These are phyloP conservation scores for Petrolisthes manimaculis DNA, from an alignment of 2,888 invertebrate genomes.

Conservation along the genomic window DNA sequence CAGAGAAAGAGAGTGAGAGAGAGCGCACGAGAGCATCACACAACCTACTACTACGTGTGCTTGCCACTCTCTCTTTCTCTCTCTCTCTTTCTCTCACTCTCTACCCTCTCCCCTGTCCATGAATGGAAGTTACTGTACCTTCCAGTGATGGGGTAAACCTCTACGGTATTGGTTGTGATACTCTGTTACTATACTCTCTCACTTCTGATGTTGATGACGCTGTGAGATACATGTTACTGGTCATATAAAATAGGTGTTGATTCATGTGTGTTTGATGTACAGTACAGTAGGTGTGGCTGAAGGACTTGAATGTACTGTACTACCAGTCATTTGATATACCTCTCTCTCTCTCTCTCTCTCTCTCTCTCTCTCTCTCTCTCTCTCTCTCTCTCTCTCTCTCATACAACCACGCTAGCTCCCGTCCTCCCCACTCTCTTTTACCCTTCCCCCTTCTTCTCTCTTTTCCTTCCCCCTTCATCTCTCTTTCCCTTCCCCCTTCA, in stretches of 20 bases:
- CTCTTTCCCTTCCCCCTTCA: not conserved
- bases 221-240: not conserved
- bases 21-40: constrained; percentile 31
- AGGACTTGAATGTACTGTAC: not conserved
- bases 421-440: constrained; percentile 33
- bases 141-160: not conserved
- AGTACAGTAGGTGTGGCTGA: too few species aligned
- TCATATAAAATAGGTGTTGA: too few species aligned
- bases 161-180: too few species aligned
- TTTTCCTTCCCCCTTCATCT: not conserved
- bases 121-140: constrained; percentile 22
- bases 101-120: not conserved
- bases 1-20: constrained; percentile 27
- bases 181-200: not conserved
- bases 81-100: constrained; percentile 33
- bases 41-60: constrained; percentile 48
- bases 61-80: constrained; percentile 17
- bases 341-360: not conserved
- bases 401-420: constrained; percentile 12
- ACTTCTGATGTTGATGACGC: not conserved
- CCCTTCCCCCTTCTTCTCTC: constrained; percentile 10
- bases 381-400: constrained; percentile 39
- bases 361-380: constrained; percentile 18
- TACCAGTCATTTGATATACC: not conserved
- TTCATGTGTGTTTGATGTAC: too few species aligned